A percentile compares a stretch with the other conserved stretches of the same genome.
phyloP scores from a whole-genome alignment of 2,888 invertebrate species.

The Phytoseiulus persimilis region DNA sequence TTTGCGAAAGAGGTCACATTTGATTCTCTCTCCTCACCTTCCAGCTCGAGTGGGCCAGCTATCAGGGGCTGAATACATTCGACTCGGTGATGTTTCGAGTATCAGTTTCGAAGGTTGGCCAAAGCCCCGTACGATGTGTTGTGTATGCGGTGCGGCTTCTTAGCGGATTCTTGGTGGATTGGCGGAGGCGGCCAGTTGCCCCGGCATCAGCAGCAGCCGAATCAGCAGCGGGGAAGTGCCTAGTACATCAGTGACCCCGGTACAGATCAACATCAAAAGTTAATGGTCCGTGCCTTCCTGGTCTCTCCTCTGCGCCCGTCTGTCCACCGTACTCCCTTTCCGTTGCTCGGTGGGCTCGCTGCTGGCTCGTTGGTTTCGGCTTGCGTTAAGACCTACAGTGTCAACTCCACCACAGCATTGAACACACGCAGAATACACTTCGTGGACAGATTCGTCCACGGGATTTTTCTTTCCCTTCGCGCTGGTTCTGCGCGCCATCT shows the following conservation, averaged over 20 bases:
- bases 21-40: background rate
- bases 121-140: background rate
- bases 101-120: background rate
- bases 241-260: slow-evolving; percentile 37
- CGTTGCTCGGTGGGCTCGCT: background rate
- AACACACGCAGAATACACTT: background rate
- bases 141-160: background rate
- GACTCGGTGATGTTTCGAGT: background rate
- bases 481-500: no score
- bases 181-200: background rate
- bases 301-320: background rate
- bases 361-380: background rate
- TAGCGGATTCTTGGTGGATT: background rate
- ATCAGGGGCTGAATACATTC: background rate
- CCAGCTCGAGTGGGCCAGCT: background rate
- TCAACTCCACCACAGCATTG: background rate
- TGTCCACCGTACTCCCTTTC: background rate
- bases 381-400: background rate
- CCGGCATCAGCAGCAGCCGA: background rate
- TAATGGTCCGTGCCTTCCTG: slow-evolving; percentile 22
- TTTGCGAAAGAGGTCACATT: background rate
- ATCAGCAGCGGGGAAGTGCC: slow-evolving; percentile 25
- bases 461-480: background rate
- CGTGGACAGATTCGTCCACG: background rate
- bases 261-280: slow-evolving; percentile 37